Conservation (phyloP, 1,140 invertebrate genomes). For the Halesus radiatus region DNA sequence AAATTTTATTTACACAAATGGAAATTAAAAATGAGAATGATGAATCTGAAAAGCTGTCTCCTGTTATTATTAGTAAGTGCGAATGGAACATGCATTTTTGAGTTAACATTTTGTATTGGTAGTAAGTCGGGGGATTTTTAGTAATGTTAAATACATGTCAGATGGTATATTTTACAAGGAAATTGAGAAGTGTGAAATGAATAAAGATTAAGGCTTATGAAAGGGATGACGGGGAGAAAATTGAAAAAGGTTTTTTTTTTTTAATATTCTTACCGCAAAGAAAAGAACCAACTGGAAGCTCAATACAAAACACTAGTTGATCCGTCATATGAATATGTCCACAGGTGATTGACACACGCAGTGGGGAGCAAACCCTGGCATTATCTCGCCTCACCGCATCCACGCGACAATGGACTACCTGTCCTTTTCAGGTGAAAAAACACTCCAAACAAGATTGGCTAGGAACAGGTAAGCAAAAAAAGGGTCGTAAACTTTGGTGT, state of each 20-base stretch:
- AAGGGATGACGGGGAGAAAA: background rate
- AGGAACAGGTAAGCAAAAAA: conserved; percentile 25
- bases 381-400: background rate
- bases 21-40: no score
- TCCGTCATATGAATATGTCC: conserved; percentile 8
- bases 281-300: conserved; percentile 14
- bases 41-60: no score
- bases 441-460: conserved; percentile 5
- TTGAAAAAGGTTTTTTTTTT: background rate
- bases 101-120: no score
- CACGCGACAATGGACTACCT: conserved; percentile 33
- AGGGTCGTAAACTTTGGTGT: conserved; percentile 40
- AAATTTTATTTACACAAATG: no score
- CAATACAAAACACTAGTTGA: conserved; percentile 23
- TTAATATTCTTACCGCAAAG: conserved; percentile 33
- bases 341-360: conserved; percentile 35
- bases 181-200: background rate
- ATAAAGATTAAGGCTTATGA: background rate
- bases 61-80: no score
- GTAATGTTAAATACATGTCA: background rate
- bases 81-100: no score
- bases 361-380: conserved; percentile 25
- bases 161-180: background rate
- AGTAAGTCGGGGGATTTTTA: no score
- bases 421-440: background rate